Evolutionary conservation across 2,888 invertebrate species (phyloP).

Genomic region (Actias luna): DNA sequence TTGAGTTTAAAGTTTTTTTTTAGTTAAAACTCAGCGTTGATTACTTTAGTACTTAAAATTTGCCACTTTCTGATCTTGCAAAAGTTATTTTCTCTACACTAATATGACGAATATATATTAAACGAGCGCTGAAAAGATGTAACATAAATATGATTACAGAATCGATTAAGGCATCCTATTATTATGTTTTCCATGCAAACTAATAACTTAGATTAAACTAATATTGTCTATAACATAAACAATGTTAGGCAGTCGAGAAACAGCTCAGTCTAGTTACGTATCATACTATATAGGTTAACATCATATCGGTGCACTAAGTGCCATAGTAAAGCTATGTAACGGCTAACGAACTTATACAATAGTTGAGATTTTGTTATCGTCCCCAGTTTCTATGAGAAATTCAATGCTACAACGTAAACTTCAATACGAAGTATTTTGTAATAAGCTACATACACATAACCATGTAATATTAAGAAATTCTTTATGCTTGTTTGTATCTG

Average conservation of each 20-base stretch:
- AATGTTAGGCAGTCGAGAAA: not conserved
- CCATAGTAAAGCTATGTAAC: not conserved
- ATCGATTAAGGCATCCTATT: not conserved
- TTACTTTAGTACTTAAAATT: too few species aligned
- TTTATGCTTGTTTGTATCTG: not conserved
- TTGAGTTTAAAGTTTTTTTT: too few species aligned
- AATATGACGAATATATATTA: not conserved
- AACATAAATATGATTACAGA: not conserved
- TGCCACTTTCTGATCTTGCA: too few species aligned
- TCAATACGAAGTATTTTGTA: not conserved
- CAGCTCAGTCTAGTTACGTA: not conserved
- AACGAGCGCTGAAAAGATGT: not conserved
- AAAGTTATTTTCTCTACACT: not conserved
- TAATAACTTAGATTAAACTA: not conserved
- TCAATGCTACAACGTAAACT: not conserved
- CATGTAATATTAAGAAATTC: not conserved
- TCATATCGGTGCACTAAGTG: not conserved
- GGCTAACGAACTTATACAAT: not conserved
- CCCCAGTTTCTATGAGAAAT: not conserved
- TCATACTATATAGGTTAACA: not conserved
- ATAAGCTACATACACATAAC: not conserved
- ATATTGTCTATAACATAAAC: not conserved
- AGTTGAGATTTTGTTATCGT: not conserved
- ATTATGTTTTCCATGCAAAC: not conserved
- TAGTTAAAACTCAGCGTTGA: too few species aligned